Percentiles rank a stretch among this genome's conserved stretches.
phyloP scores from a whole-genome alignment of 2,797 vertebrate genomes.

The Muraenolepis orangiensis region DNA sequence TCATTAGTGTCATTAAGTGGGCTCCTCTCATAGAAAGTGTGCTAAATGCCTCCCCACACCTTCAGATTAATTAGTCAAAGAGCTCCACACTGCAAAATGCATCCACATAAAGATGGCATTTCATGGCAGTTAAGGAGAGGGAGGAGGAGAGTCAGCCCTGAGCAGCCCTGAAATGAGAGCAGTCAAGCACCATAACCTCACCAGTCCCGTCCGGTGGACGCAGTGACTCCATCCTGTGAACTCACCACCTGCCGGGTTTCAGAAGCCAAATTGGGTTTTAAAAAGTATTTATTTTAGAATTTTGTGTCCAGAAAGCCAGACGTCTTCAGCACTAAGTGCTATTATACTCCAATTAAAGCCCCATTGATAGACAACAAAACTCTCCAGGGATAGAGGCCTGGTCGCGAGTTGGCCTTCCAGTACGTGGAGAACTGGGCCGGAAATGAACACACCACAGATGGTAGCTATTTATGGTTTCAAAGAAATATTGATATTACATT shows the following conservation, averaged over 20 bases:
- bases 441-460: slow-evolving; percentile 15
- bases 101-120: not conserved
- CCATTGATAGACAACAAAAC: not conserved
- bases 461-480: slow-evolving; percentile 8
- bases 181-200: too few relatives aligned
- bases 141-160: not conserved
- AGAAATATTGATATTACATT: slow-evolving; percentile 15
- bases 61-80: not conserved
- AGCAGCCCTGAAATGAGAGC: too few relatives aligned
- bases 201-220: not conserved
- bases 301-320: slow-evolving; percentile 4
- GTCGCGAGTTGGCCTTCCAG: slow-evolving; percentile 15
- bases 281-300: too few relatives aligned
- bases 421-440: slow-evolving; percentile 18
- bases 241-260: not conserved
- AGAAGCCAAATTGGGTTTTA: not conserved
- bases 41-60: not conserved
- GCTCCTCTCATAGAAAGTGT: not conserved
- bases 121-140: not conserved
- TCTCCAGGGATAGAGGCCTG: not conserved
- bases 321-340: slow-evolving; percentile 18
- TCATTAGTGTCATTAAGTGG: not conserved
- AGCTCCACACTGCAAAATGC: not conserved
- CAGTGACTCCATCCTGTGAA: not conserved
- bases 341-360: slow-evolving; percentile 2